These are phyloP conservation scores for Neolamprologus cancellatus DNA, from an alignment of 2,113 vertebrate genomes.

Conservation along the genomic window DNA sequence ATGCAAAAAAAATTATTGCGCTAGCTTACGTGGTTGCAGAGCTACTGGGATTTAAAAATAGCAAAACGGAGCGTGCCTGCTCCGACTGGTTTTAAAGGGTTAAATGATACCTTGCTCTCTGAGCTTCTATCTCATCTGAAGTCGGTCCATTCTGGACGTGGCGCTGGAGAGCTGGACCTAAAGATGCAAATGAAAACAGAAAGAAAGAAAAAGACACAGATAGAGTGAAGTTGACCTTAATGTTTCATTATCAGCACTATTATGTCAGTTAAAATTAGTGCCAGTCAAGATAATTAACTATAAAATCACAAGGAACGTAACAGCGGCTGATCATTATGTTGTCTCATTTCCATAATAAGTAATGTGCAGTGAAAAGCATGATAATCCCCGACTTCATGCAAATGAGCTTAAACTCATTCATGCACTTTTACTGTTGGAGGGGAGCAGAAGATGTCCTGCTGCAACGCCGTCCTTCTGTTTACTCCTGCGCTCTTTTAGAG, in stretches of 20 bases:
- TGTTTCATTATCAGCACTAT: not conserved
- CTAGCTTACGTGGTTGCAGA: too few relatives aligned
- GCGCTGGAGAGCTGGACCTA: conserved; percentile 91
- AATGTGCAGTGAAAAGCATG: conserved; percentile 14
- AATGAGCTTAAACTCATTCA: conserved; percentile 1
- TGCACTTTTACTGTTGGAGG: not conserved
- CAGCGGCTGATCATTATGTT: conserved; percentile 7
- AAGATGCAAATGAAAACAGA: not conserved
- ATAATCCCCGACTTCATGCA: not conserved
- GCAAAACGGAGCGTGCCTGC: too few relatives aligned
- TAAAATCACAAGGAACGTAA: conserved; percentile 17
- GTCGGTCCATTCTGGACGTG: conserved; percentile 90
- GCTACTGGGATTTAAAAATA: too few relatives aligned
- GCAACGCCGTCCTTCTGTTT: not conserved
- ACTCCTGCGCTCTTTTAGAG: not conserved
- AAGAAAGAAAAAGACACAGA: not conserved
- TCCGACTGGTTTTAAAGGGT: too few relatives aligned
- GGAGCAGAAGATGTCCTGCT: not conserved
- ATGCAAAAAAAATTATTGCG: too few relatives aligned
- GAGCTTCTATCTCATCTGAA: conserved; percentile 90
- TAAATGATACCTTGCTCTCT: conserved; percentile 82
- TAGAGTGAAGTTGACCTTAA: not conserved
- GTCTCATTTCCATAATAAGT: not conserved
- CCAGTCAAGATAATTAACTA: conserved; percentile 20
- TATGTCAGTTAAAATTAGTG: conserved; percentile 11